Evolutionary conservation across 2,113 vertebrate genomes (phyloP), one percentile per base, ranked within the genome.

Genomic region (Hiodon tergisus): DNA sequence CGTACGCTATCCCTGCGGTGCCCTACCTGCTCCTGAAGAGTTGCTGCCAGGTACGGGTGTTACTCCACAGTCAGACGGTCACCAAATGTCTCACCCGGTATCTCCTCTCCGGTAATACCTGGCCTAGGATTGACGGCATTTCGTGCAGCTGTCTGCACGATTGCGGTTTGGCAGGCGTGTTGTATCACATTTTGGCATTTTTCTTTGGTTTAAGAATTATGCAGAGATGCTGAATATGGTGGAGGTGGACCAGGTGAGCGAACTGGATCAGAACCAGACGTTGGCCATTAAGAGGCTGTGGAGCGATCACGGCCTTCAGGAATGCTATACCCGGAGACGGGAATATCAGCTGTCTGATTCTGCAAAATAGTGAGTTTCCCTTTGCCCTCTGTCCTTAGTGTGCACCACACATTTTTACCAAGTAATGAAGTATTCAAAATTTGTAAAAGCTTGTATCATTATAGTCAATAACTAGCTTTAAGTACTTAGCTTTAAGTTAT

Each of bases 271-370:
- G 72, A 87, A 86, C 83, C 87, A 94, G 77, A 84, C 76, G 60
- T 88, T 92, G 4, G 91, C 92, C 83, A 92, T 95, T 62, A 92
- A 81, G 79, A 83, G 82, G 51, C 86, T 96, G 54, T 95, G 94
- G 92, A 86, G 78, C 55, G 94, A 96, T 68, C 83, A 84, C 0
- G 90, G 91, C 3, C 83, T 93, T 82, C 93, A 94, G 85, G 85
- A 86, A 50, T 95, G 93, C 74, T 95, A 93, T 0, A 85, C 90
- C 10, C 87, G 93, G 61, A 76, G 86, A 74, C 86, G 91, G 79
- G 91, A 96, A 60, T 93, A 89, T 74, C 91, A 97, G 78, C 78
- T 95, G 63, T 94, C 92, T 0, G 93, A 94, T 78, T 95, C 92
- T 0, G 86, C 92, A 71, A 93, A 94, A 84, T 93, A 95, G 91